Evolutionary conservation across 2,113 vertebrate species (phyloP), one percentile per base, ranked within the genome.

Genomic region (Nanorana parkeri): DNA sequence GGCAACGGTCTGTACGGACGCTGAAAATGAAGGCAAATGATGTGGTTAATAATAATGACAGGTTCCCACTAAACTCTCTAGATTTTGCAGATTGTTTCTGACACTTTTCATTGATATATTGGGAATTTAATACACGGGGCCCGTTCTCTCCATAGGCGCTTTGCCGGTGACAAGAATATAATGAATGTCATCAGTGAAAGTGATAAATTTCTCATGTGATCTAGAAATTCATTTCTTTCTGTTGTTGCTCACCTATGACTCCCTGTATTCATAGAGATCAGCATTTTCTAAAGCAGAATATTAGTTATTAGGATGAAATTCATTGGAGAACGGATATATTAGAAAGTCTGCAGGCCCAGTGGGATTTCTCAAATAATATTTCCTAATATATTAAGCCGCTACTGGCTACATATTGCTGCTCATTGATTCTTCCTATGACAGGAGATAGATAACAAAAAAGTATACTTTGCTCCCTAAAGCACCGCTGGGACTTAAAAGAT

Each of bases 321-420:
- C 72, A 83, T 66, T 52, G 80, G 80, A 83, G 71, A 60, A 15
- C 17, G 72, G 80, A 83, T 76, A 68, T 83, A 83, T 83, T 83
- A 83, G 71, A 83, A 83, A 58, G 21, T 54, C 29, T 47, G 54
- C 21, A 20, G 20, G 28, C 54, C 63, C 80, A 19, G 13, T 51
- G 80, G 72, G 72, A 76, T 61, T 83, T 83, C 80, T 76, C 72
- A 83, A 74, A 83, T 75, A 76, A 83, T 76, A 75, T 83, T 68
- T 75, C 26, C 58, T 76, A 68, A 76, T 76, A 76, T 83, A 76
- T 75, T 83, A 83, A 76, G 71, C 72, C 41, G 61, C 71, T 56
- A 56, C 80, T 17, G 61, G 71, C 54, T 68, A 61, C 29, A 56
- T 56, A 56, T 68, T 64, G 75, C 71, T 29, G 54, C 64, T 60